Evolutionary conservation across 2,888 invertebrate species (phyloP).

Genomic region (Graphium colonna): DNA sequence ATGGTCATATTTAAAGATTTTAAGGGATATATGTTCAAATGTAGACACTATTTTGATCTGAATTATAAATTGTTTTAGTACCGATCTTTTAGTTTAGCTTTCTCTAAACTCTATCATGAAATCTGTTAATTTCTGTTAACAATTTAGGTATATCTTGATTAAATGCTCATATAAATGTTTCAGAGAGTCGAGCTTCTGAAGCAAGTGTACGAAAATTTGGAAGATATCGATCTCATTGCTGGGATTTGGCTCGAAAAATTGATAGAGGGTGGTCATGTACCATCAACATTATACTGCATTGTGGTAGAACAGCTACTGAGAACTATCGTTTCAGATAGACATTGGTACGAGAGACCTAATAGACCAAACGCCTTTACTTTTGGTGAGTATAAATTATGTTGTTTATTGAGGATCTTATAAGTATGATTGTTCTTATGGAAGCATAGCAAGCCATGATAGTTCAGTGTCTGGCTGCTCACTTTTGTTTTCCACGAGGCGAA

Average conservation of each 20-base stretch:
- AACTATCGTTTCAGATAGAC: conserved; percentile 89
- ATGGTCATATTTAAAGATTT: no score
- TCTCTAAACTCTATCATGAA: no score
- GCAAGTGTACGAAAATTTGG: conserved; percentile 76
- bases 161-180: conserved; percentile 18
- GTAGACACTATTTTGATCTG: no score
- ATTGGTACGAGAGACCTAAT: conserved; percentile 82
- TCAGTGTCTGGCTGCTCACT: no score
- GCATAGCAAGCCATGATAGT: no score
- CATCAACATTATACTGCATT: conserved; percentile 93
- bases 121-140: no score
- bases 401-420: no score
- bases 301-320: conserved; percentile 92
- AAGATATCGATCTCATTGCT: conserved; percentile 92
- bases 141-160: no score
- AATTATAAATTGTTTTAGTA: no score
- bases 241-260: conserved; percentile 91
- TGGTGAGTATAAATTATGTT: conserved; percentile 37
- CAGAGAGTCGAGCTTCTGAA: conserved; percentile 50
- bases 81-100: no score
- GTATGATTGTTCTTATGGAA: not conserved
- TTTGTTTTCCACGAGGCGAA: no score
- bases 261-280: conserved; percentile 88
- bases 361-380: conserved; percentile 51
- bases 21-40: no score